These are phyloP conservation scores for Strigamia transsilvanica DNA, from an alignment of 2,888 invertebrate species.

Conservation along the genomic window DNA sequence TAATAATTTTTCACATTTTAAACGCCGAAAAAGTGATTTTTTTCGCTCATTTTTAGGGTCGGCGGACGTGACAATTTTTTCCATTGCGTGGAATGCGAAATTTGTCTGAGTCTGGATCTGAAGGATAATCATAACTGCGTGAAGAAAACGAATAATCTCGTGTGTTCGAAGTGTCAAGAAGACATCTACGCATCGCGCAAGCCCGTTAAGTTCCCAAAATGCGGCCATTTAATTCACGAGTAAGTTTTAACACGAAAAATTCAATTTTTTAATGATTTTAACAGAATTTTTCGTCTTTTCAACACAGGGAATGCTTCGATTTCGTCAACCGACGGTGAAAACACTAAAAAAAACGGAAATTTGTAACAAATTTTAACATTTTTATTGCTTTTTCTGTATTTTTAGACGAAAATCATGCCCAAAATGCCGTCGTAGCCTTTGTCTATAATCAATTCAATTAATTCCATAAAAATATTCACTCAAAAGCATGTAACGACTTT, in stretches of 20 bases:
- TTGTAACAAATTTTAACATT: not conserved
- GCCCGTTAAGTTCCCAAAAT: not conserved
- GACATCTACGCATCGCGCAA: not conserved
- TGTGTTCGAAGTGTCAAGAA: not conserved
- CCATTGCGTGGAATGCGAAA: slow-evolving; percentile 87
- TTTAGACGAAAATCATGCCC: not conserved
- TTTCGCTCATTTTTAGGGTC: slow-evolving; percentile 67
- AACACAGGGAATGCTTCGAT: not conserved
- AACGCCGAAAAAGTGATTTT: not conserved
- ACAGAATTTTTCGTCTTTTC: not conserved
- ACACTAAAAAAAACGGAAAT: not conserved
- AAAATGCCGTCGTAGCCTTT: too few species aligned
- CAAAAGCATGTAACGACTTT: too few species aligned
- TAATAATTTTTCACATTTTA: not conserved
- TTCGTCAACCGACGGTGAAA: not conserved
- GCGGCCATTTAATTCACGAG: not conserved
- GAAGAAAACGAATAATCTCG: too few species aligned
- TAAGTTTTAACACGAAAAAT: not conserved
- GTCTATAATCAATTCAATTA: too few species aligned
- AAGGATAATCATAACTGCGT: slow-evolving; percentile 79
- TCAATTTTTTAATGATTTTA: not conserved
- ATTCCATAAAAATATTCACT: too few species aligned
- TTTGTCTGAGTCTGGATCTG: slow-evolving; percentile 83
- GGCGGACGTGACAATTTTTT: slow-evolving; percentile 88
- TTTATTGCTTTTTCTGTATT: not conserved